Evolutionary conservation across 2,888 invertebrate genomes (phyloP).

Genomic region (Zootermopsis nevadensis): DNA sequence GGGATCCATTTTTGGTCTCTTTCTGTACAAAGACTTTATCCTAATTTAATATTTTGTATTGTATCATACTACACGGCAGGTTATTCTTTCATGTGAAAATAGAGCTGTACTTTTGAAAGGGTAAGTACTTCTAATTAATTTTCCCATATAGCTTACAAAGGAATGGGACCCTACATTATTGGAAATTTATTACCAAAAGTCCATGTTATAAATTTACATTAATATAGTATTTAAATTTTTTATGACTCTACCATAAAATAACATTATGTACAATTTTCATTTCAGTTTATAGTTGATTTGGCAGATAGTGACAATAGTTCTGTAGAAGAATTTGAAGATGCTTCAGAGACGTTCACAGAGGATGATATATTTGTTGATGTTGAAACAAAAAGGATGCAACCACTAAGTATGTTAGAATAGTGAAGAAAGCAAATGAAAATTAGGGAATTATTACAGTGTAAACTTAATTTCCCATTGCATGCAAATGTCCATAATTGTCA

Average conservation of each 20-base stretch:
- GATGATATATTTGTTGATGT: slow-evolving; percentile 89
- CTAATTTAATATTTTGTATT: too few relatives aligned
- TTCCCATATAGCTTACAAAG: too few relatives aligned
- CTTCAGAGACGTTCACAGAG: slow-evolving; percentile 84
- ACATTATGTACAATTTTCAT: background rate
- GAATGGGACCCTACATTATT: too few relatives aligned
- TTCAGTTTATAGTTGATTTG: slow-evolving; percentile 73
- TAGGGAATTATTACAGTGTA: background rate
- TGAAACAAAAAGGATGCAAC: slow-evolving; percentile 76
- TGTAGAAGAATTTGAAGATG: slow-evolving; percentile 88
- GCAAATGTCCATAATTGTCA: background rate
- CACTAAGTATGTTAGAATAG: slow-evolving; percentile 74
- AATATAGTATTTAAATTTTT: too few relatives aligned
- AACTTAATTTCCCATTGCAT: background rate
- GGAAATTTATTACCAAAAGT: too few relatives aligned
- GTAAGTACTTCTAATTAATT: too few relatives aligned
- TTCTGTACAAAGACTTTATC: too few relatives aligned
- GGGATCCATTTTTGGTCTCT: too few relatives aligned
- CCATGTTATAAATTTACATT: too few relatives aligned
- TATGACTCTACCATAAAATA: background rate
- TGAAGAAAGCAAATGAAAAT: slow-evolving; percentile 20
- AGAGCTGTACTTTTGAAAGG: too few relatives aligned
- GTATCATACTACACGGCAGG: too few relatives aligned
- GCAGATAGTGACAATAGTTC: slow-evolving; percentile 79
- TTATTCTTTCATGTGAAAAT: too few relatives aligned